Evolutionary conservation across 2,888 invertebrate species (phyloP), one percentile per base, ranked within the genome.

Genomic region (Dorcus hopei): DNA sequence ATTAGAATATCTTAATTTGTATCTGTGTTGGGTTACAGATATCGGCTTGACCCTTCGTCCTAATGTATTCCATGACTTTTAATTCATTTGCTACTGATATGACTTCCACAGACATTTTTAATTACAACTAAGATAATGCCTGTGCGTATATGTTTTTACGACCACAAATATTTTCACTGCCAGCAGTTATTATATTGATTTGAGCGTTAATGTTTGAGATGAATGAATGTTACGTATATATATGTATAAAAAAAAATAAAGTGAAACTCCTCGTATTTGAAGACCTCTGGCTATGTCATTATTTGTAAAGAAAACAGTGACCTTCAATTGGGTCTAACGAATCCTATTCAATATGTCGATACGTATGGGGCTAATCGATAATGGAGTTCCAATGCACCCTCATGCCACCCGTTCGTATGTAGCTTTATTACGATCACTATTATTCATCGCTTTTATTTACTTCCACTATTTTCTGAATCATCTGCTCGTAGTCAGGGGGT

Each of bases 1-100:
- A 85, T 85, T 85, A 85, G 85, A 86, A 86, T 86, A 86, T 86
- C 85, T 86, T 85, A 86, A 86, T 86, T 85, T 83, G 83, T 83
- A 85, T 85, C 85, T 76, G 78, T 63, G 81, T 81, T 72, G 66
- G 80, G 80, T 80, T 79, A 82, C 73, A 70, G 75, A 70, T 74
- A 77, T 77, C 77, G 70, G 76, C 74, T 76, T 77, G 79, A 77
- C 77, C 77, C 77, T 74, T 70, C 65, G 65, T 66, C 65, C 68
- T 75, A 75, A 76, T 75, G 67, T 75, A 76, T 77, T 76, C 73
- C 65, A 71, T 71, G 70, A 72, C 74, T 73, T 74, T 71, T 73
- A 74, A 73, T 74, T 73, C 70, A 73, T 72, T 71, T 70, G 61
- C 68, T 58, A 53, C 61, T 61, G 59, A 57, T 58, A 45, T 45